These are phyloP conservation scores for Noctua pronuba DNA, from an alignment of 2,888 invertebrate species.

Conservation along the genomic window DNA sequence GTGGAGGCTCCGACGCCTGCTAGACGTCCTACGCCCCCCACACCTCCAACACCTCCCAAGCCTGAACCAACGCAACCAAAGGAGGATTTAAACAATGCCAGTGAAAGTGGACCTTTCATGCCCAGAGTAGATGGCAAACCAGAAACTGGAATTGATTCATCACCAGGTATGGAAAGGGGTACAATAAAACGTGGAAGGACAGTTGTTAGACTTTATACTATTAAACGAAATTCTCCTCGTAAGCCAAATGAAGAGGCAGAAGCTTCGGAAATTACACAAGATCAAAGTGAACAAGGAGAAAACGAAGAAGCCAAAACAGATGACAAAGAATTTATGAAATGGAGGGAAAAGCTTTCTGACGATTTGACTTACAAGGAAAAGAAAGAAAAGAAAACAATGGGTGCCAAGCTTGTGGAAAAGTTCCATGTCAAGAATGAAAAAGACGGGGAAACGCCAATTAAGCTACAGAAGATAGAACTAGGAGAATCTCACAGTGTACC, in stretches of 20 bases:
- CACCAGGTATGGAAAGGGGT: constrained; percentile 84
- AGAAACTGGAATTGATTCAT: constrained; percentile 84
- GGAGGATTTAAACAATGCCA: constrained; percentile 75
- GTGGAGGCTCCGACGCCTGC: constrained; percentile 55
- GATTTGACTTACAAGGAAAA: constrained; percentile 88
- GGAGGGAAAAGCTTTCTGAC: constrained; percentile 92
- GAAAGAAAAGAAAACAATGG: constrained; percentile 92
- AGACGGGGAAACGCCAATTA: constrained; percentile 60
- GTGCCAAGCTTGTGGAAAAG: constrained; percentile 94
- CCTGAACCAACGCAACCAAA: constrained; percentile 69
- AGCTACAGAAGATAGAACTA: constrained; percentile 49
- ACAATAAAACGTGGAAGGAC: constrained; percentile 93
- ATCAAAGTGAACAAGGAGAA: constrained; percentile 42
- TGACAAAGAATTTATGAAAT: constrained; percentile 75
- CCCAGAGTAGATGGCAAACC: constrained; percentile 87
- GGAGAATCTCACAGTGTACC: constrained; percentile 57
- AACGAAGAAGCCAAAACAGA: constrained; percentile 49
- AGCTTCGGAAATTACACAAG: constrained; percentile 58
- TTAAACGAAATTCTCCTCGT: constrained; percentile 88
- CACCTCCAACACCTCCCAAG: constrained; percentile 59
- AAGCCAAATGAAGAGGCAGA: constrained; percentile 74
- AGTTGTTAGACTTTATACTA: constrained; percentile 93
- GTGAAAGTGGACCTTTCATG: constrained; percentile 84
- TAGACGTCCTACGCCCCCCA: constrained; percentile 49
- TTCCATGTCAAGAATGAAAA: constrained; percentile 91